Base-by-base conservation (phyloP, 2,888 invertebrate genomes). In the Platycheirus albimanus region DNA sequence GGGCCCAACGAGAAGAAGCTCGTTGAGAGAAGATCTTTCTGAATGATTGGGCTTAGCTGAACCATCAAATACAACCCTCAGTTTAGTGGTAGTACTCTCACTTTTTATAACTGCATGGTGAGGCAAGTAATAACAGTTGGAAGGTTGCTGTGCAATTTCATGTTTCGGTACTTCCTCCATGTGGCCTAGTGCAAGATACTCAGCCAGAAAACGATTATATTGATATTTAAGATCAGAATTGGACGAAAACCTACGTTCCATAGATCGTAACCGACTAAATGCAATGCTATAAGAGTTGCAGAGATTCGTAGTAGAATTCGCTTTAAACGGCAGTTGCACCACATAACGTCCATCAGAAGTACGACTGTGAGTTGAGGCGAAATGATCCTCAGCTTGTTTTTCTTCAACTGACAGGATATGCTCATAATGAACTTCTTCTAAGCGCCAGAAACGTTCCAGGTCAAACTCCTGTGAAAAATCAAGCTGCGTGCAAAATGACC, bases 51-150 rank as follows among this genome's bases (percentile, higher is more conserved):
- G 41, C 20, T 79, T 74, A 10, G 61, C 71, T 8, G 78, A 78
- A 5, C 41, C 74, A 45, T 84, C 74, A 28, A 84, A 84, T 1
- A 74, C 78, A 3, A 84, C 72, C 10, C 72, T 36, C 58, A 1
- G 79, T 61, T 11, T 84, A 75, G 33, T 79, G n/a, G n/a, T n/a
- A n/a, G n/a, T n/a, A n/a, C n/a, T n/a, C n/a, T n/a, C n/a, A n/a
- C n/a, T n/a, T n/a, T n/a, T n/a, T n/a, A n/a, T n/a, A n/a, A n/a
- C n/a, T n/a, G n/a, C n/a, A n/a, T n/a, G n/a, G n/a, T n/a, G 79
- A 6, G 79, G 76, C 28, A 79, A 43, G 43, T 78, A 84, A 41
- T 64, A 74, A n/a, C 20, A 41, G 10, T 54, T 36, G 8, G 24
- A 15, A 17, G 51, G n/a, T 41, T 66, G 2, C 5, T n/a, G 52